Conservation (phyloP, 2,888 invertebrate species). For the Neoitamus cyanurus region DNA sequence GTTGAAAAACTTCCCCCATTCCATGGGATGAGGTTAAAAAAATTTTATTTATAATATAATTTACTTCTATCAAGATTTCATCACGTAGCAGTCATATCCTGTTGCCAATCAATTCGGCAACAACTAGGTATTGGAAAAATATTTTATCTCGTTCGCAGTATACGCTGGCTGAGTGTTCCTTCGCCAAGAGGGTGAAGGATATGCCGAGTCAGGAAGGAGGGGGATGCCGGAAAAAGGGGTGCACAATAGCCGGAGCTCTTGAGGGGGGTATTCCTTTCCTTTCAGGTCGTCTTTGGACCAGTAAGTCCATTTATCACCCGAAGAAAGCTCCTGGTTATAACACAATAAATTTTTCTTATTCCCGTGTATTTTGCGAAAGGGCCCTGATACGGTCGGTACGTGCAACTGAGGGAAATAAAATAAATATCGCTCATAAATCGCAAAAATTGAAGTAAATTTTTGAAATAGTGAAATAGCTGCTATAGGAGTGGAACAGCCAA, state of each 20-base stretch:
- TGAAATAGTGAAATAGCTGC: conserved; percentile 9
- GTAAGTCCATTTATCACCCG: conserved; percentile 16
- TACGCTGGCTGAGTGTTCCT: background rate
- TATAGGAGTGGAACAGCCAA: background rate
- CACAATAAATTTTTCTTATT: conserved; percentile 15
- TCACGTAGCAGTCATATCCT: background rate
- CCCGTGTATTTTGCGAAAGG: background rate
- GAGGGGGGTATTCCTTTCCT: background rate
- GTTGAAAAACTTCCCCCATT: background rate
- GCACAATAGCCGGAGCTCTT: background rate
- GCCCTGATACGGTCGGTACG: background rate
- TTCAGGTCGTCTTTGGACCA: conserved; percentile 17
- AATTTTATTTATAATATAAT: background rate
- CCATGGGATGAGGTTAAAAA: background rate
- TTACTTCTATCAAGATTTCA: background rate
- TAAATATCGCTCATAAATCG: conserved; percentile 13
- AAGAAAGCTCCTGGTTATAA: conserved; percentile 27
- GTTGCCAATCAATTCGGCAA: background rate
- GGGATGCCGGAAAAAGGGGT: background rate
- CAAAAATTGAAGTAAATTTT: background rate
- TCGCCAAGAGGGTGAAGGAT: background rate
- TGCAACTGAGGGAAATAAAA: background rate
- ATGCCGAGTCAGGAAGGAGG: background rate
- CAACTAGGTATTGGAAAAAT: background rate
- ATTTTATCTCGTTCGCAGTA: background rate